phyloP scores from a whole-genome alignment of 1,140 invertebrate genomes.

The Drosophila fuyamai region DNA sequence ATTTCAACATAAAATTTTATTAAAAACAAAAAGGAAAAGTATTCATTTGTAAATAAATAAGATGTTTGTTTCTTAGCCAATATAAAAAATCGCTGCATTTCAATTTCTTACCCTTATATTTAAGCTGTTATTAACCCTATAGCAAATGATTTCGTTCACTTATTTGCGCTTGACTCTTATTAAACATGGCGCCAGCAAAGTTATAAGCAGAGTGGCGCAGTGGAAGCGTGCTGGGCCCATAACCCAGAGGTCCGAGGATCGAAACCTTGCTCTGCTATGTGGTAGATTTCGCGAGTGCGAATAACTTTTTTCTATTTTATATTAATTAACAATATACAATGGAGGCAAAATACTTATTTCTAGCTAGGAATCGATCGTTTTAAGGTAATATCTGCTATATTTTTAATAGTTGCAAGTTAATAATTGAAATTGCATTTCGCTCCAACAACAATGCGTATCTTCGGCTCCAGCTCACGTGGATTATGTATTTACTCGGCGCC shows the following conservation, averaged over 20 bases:
- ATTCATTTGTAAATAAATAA: too few species aligned
- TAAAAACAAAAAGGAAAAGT: too few species aligned
- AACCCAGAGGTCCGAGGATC: conserved; percentile 99
- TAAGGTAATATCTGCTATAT: too few species aligned
- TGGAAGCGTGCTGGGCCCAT: conserved; percentile 99
- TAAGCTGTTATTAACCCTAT: too few species aligned
- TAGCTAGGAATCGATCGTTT: too few species aligned
- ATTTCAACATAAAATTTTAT: too few species aligned
- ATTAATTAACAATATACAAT: too few species aligned
- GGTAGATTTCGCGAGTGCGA: not conserved
- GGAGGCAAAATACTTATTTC: too few species aligned
- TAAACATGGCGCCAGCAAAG: fast-evolving
- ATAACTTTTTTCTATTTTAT: not conserved
- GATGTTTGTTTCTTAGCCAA: too few species aligned
- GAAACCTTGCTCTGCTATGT: conserved; percentile 95
- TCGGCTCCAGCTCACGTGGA: conserved; percentile 49
- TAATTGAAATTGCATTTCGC: conserved; percentile 1
- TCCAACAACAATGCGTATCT: conserved; percentile 8
- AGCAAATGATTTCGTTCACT: not conserved
- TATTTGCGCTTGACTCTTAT: not conserved
- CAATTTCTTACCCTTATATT: too few species aligned
- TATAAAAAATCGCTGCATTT: too few species aligned
- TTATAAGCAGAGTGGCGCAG: conserved; percentile 95
- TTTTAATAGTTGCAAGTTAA: not conserved
- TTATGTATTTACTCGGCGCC: conserved; percentile 68